These are phyloP conservation scores for Hycleus cichorii DNA, from an alignment of 1,140 invertebrate genomes.

Conservation along the genomic window DNA sequence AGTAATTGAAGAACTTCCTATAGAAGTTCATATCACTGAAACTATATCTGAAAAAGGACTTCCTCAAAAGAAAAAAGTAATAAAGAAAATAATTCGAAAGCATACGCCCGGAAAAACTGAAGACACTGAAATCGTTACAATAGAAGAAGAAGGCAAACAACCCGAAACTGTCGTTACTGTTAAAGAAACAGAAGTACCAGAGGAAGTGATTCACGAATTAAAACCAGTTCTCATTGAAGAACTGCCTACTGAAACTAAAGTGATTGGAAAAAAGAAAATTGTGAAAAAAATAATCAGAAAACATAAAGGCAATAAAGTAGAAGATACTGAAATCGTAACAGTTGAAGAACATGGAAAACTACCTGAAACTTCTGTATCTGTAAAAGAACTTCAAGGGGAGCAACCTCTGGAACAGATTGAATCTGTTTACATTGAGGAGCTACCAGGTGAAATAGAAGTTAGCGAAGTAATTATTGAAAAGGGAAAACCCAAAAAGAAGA, in stretches of 20 bases:
- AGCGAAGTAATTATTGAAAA: too few species aligned
- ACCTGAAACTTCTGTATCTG: slow-evolving; percentile 34
- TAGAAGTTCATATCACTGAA: slow-evolving; percentile 38
- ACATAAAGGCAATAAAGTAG: slow-evolving; percentile 31
- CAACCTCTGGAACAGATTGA: slow-evolving; percentile 25
- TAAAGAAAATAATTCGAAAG: slow-evolving; percentile 5
- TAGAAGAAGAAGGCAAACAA: slow-evolving; percentile 11
- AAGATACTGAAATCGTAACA: slow-evolving; percentile 29
- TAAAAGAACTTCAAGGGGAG: slow-evolving; percentile 38
- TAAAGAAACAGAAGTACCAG: slow-evolving; percentile 26
- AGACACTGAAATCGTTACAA: slow-evolving; percentile 37
- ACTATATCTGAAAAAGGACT: slow-evolving; percentile 34
- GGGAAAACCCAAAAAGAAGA: slow-evolving; percentile 15
- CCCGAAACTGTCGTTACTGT: slow-evolving; percentile 30
- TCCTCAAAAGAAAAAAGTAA: too few species aligned
- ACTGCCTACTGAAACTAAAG: slow-evolving; percentile 16
- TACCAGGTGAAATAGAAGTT: slow-evolving; percentile 2
- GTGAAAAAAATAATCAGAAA: slow-evolving; percentile 35
- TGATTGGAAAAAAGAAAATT: slow-evolving; percentile 40
- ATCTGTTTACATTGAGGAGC: slow-evolving; percentile 18
- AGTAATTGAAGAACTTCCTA: slow-evolving; percentile 21
- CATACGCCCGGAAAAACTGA: slow-evolving; percentile 10
- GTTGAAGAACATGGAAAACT: slow-evolving; percentile 35
- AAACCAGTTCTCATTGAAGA: slow-evolving; percentile 34
- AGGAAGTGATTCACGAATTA: slow-evolving; percentile 15